Evolutionary conservation across 1,140 invertebrate species (phyloP).

Genomic region (Calliopsis andreniformis): DNA sequence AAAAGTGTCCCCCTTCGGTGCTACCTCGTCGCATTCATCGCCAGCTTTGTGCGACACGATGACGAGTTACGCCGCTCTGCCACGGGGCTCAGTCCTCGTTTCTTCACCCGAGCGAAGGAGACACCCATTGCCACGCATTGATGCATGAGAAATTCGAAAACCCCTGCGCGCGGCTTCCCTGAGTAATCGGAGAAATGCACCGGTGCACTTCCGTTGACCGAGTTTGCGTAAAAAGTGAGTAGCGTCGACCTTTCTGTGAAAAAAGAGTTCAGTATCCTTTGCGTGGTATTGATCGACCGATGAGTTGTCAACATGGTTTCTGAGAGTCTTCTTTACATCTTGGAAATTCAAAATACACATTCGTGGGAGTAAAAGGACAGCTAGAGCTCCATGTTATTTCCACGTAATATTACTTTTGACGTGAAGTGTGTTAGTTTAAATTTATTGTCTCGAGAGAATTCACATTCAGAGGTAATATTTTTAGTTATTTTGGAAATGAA

Average conservation of each 20-base stretch:
- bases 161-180: not conserved
- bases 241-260: not conserved
- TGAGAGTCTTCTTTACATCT: no score
- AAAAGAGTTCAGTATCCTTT: no score
- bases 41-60: constrained; percentile 43
- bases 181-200: constrained; percentile 14
- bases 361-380: no score
- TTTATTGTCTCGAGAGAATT: no score
- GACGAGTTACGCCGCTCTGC: constrained; percentile 54
- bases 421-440: no score
- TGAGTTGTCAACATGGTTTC: no score
- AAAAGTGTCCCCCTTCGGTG: constrained; percentile 48
- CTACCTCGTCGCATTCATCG: constrained; percentile 50
- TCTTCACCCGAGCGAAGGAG: constrained; percentile 12
- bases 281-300: no score
- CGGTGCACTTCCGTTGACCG: not conserved
- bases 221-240: not conserved
- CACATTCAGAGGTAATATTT: no score
- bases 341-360: no score
- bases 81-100: constrained; percentile 6
- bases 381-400: no score
- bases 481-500: no score
- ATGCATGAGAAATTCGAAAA: constrained; percentile 49
- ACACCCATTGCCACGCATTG: constrained; percentile 43
- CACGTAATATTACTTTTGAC: no score